phyloP scores from a whole-genome alignment of 2,888 invertebrate species.

The Zhuqinia jingwanae region DNA sequence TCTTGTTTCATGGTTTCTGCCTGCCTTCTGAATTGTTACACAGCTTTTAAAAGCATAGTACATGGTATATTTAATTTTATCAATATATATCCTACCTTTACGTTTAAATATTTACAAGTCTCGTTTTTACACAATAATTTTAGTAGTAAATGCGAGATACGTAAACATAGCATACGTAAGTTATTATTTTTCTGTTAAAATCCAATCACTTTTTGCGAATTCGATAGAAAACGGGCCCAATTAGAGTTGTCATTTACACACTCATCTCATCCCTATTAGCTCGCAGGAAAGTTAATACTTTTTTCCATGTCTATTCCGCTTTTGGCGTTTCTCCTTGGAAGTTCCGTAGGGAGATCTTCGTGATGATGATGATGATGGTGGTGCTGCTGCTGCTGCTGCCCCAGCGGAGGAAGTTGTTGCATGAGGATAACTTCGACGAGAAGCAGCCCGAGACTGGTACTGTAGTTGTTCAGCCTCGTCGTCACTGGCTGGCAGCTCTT shows the following conservation, averaged over 20 bases:
- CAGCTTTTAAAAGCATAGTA: not conserved
- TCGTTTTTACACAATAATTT: slow-evolving; percentile 26
- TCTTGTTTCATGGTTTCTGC: not conserved
- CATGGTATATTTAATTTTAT: too few relatives aligned
- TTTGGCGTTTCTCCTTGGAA: slow-evolving; percentile 72
- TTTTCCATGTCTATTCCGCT: slow-evolving; percentile 72
- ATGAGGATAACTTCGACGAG: slow-evolving; percentile 41
- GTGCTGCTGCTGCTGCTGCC: slow-evolving; percentile 55
- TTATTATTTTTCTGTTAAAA: not conserved
- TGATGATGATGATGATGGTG: slow-evolving; percentile 63
- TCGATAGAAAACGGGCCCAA: slow-evolving; percentile 7
- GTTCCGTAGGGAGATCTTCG: slow-evolving; percentile 68
- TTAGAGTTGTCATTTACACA: not conserved
- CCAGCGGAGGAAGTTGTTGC: slow-evolving; percentile 53
- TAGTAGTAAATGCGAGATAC: not conserved
- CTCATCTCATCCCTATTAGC: not conserved
- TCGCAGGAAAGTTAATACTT: slow-evolving; percentile 70
- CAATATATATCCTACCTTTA: too few relatives aligned
- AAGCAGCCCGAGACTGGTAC: slow-evolving; percentile 26
- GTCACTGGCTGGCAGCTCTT: slow-evolving; percentile 78
- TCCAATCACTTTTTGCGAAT: slow-evolving; percentile 29
- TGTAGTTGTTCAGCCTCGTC: slow-evolving; percentile 70
- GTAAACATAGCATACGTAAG: not conserved
- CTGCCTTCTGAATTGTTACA: not conserved
- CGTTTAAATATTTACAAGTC: slow-evolving; percentile 38